These are phyloP conservation scores for Aplidium turbinatum DNA, from an alignment of 23 tunicate species.

Conservation along the genomic window DNA sequence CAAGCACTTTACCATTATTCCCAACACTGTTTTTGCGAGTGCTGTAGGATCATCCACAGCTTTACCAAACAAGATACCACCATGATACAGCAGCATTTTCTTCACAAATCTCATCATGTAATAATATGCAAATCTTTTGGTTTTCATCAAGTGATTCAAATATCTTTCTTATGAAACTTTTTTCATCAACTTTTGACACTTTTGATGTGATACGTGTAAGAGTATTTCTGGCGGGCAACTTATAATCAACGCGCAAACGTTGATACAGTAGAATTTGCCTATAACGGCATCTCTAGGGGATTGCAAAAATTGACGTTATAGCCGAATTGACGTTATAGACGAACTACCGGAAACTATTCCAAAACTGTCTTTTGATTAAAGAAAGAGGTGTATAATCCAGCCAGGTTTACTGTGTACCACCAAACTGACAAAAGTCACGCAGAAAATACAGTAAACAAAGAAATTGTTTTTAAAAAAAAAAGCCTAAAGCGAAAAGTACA, in stretches of 20 bases:
- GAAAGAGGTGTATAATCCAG: no score
- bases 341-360: no score
- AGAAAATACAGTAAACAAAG: no score
- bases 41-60: background rate
- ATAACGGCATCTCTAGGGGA: no score
- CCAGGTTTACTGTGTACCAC: no score
- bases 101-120: constrained; percentile 19
- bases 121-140: constrained; percentile 3
- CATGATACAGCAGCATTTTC: constrained; percentile 8
- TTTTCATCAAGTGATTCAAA: background rate
- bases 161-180: background rate
- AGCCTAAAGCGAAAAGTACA: no score
- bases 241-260: background rate
- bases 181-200: constrained; percentile 19
- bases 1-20: background rate
- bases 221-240: background rate
- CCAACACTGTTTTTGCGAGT: constrained; percentile 18
- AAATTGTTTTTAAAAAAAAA: no score
- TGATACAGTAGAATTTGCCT: no score
- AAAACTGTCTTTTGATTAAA: no score
- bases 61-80: constrained; percentile 4
- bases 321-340: no score
- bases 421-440: no score
- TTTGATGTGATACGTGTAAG: constrained; percentile 24
- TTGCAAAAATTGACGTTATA: no score